Evolutionary conservation across 2,888 invertebrate genomes (phyloP), one percentile per base, ranked within the genome.

Genomic region (Drosophila cracens): DNA sequence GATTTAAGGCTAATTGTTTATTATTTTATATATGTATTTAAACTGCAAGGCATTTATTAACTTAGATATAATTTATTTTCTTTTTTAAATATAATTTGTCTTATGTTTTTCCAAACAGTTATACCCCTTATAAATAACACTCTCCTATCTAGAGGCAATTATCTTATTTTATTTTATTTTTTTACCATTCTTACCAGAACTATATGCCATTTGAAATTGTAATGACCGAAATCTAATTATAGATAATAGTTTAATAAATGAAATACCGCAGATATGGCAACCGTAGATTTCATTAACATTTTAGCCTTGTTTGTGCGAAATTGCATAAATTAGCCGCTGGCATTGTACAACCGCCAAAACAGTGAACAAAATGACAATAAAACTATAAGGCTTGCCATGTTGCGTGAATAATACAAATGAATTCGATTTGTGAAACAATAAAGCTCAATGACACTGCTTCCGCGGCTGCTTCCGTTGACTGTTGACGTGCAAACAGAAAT

Each of bases 381-480:
- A 27, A 36, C 18, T 63, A 31, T 40, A 34, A 48, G 18, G 10
- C 11, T 57, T 59, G 61, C 33, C 60, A 43, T 53, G 38, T 40
- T 52, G 34, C 60, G 68, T 66, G 65, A 70, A 76, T 85, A 85
- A 82, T 80, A 89, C 88, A 85, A 85, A 88, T 90, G 88, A 85
- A 87, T 85, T 85, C 88, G 88, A 85, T 85, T 85, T 85, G 88
- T 74, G 88, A 88, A 85, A 85, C 90, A 85, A 85, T 90, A 80
- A 85, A 80, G 83, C 83, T 71, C 78, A 88, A 88, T 87, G 88
- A 62, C 61, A 54, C 59, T 61, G 63, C 78, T 66, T 48, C 70
- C 65, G 54, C 56, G 49, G 57, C 43, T 31, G 33, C 63, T 76
- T 61, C 76, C 80, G 81, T 52, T 73, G 63, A 61, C 53, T 72